A percentile compares a stretch with the other conserved stretches of the same genome.
phyloP scores from a whole-genome alignment of 2,113 vertebrate species.

The Psammodynastes pulverulentus region DNA sequence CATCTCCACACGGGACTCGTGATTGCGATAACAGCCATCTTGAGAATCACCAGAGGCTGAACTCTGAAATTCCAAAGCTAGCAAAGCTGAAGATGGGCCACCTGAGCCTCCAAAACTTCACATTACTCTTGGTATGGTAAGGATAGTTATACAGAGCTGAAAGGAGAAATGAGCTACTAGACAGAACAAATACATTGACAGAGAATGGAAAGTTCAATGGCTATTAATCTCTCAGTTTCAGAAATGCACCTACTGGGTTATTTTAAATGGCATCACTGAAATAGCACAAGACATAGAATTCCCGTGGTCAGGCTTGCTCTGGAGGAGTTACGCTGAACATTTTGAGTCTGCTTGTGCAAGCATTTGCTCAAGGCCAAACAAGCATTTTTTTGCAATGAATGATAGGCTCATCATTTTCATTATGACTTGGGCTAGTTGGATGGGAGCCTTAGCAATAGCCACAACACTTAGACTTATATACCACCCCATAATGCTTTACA shows the following conservation, averaged over 20 bases:
- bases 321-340: not conserved
- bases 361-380: not conserved
- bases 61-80: not conserved
- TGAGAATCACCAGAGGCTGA: conserved; percentile 5
- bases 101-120: conserved; percentile 14
- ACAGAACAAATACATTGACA: not conserved
- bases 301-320: not conserved
- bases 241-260: not conserved
- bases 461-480: not conserved
- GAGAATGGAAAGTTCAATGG: not conserved
- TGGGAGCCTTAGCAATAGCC: not conserved
- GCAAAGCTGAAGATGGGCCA: conserved; percentile 6
- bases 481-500: not conserved
- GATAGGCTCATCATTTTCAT: not conserved
- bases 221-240: not conserved
- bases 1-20: too few relatives aligned
- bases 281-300: not conserved
- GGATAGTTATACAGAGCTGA: not conserved
- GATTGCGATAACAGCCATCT: not conserved
- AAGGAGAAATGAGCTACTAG: not conserved
- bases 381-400: not conserved
- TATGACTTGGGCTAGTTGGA: not conserved
- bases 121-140: not conserved
- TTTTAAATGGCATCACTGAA: not conserved
- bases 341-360: not conserved